A percentile compares a stretch with the other conserved stretches of the same genome.
Evolutionary conservation across 64 coral and sea anemone species (phyloP).

Genomic region (Pocillopora verrucosa): DNA sequence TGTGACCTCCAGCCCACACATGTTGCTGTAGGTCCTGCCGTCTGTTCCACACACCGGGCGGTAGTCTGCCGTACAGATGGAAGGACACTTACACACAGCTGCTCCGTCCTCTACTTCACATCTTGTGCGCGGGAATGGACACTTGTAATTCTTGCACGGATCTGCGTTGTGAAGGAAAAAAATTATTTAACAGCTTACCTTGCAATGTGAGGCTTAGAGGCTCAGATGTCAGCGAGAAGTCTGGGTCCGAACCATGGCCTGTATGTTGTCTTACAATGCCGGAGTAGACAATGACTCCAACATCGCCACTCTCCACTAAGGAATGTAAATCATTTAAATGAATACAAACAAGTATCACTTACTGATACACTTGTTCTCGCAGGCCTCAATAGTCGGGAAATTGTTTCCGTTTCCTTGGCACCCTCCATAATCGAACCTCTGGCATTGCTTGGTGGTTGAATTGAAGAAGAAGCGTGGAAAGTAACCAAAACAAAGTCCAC

Average conservation of each 20-base stretch:
- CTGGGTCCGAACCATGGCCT: too few species aligned
- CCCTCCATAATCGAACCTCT: slow-evolving; percentile 67
- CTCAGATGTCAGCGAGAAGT: too few species aligned
- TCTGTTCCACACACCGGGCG: slow-evolving; percentile 61
- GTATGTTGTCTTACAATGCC: too few species aligned
- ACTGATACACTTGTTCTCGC: slow-evolving; percentile 40
- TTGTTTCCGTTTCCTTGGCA: slow-evolving; percentile 82
- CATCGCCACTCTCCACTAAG: too few species aligned
- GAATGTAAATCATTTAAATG: neutral
- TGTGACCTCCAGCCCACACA: slow-evolving; percentile 1
- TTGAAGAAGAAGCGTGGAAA: slow-evolving; percentile 70
- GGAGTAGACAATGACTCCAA: too few species aligned
- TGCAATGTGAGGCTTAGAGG: too few species aligned
- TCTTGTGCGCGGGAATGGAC: slow-evolving; percentile 11
- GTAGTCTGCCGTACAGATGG: slow-evolving; percentile 2
- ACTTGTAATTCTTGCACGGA: slow-evolving; percentile 22
- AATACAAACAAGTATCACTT: neutral
- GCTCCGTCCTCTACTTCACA: slow-evolving; percentile 19
- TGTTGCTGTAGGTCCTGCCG: slow-evolving; percentile 46
- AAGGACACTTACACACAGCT: slow-evolving; percentile 22
- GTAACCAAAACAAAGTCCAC: slow-evolving; percentile 51
- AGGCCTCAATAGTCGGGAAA: slow-evolving; percentile 48
- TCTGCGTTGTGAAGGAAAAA: neutral
- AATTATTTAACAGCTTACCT: neutral
- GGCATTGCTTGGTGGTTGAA: slow-evolving; percentile 24